Conservation (phyloP, 2,797 vertebrate species). For the Aldrovandia affinis region DNA sequence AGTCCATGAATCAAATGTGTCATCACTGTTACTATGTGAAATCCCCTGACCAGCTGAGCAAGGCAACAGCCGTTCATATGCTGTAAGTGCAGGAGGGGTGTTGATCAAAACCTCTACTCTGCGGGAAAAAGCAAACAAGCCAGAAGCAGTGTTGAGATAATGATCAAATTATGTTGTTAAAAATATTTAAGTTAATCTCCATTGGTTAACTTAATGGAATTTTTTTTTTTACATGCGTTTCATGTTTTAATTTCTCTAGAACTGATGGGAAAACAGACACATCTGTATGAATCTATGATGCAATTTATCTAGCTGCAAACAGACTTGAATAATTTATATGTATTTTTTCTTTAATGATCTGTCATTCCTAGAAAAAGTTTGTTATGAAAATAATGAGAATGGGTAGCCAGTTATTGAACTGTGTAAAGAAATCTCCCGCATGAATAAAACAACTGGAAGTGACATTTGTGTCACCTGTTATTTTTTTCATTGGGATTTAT, state of each 20-base stretch:
- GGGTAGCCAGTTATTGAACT: background rate
- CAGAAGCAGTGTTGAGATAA: background rate
- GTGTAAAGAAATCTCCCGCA: background rate
- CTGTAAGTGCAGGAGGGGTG: background rate
- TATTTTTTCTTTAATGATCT: too few relatives aligned
- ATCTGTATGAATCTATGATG: too few relatives aligned
- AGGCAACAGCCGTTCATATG: background rate
- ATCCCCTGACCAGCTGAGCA: slow-evolving; percentile 14
- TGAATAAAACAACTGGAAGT: background rate
- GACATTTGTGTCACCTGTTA: background rate
- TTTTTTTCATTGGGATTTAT: background rate
- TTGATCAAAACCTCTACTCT: too few relatives aligned
- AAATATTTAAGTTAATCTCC: too few relatives aligned
- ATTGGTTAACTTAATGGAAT: too few relatives aligned
- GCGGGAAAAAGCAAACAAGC: background rate
- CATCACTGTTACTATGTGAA: slow-evolving; percentile 20
- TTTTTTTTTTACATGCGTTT: too few relatives aligned
- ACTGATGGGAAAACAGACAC: too few relatives aligned
- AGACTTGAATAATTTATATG: too few relatives aligned
- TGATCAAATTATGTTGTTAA: background rate
- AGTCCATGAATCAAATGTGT: slow-evolving; percentile 2
- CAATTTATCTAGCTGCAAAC: too few relatives aligned
- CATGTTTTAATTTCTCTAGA: too few relatives aligned
- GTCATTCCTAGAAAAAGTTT: background rate
- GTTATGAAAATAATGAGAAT: background rate